Evolutionary conservation across 2,888 invertebrate genomes (phyloP).

Genomic region (Chydorus sphaericus): DNA sequence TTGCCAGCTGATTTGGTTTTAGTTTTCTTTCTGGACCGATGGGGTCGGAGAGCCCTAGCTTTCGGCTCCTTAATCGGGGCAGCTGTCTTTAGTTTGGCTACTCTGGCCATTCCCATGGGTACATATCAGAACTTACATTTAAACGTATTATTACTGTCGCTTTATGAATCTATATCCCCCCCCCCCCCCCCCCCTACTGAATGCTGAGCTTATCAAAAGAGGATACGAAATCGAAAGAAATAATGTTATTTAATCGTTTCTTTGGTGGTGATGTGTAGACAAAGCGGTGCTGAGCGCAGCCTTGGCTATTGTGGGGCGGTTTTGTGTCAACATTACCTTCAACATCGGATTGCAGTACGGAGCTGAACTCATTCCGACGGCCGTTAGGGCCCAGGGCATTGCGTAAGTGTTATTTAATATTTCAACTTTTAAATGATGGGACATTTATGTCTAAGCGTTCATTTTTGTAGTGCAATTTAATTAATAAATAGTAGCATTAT

Average conservation of each 20-base stretch:
- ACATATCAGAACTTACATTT: no score
- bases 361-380: slow-evolving; percentile 71
- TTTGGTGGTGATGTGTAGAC: slow-evolving; percentile 7
- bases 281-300: slow-evolving; percentile 38
- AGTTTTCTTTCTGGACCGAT: slow-evolving; percentile 57
- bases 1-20: slow-evolving; percentile 69
- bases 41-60: slow-evolving; percentile 72
- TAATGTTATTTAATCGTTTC: not conserved
- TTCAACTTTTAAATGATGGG: slow-evolving; percentile 69
- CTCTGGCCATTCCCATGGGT: slow-evolving; percentile 59
- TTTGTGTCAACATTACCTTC: slow-evolving; percentile 76
- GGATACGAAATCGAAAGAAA: no score
- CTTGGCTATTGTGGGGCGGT: slow-evolving; percentile 64
- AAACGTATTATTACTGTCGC: no score
- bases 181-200: no score
- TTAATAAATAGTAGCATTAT: no score
- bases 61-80: slow-evolving; percentile 67
- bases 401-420: slow-evolving; percentile 32
- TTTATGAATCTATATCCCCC: no score
- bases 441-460: no score
- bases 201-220: no score
- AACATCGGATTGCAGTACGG: slow-evolving; percentile 82
- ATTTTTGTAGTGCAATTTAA: no score
- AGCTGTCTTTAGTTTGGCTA: slow-evolving; percentile 62
- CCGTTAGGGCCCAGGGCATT: slow-evolving; percentile 72